Percentiles rank a stretch among this genome's conserved stretches.
phyloP scores from a whole-genome alignment of 1,140 invertebrate species.

The Drosophila melanogaster region DNA sequence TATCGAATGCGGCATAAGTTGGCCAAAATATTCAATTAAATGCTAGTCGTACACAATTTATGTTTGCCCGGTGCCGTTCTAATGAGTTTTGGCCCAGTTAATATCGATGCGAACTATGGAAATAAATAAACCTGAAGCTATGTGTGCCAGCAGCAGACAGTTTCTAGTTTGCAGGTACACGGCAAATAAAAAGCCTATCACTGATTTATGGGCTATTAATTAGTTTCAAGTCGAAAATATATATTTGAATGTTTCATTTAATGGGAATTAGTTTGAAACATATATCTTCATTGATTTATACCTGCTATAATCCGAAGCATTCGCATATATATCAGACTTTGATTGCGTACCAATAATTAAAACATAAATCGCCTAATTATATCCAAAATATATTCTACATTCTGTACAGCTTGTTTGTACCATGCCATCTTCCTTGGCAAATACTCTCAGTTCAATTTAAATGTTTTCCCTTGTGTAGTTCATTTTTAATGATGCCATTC shows the following conservation, averaged over 20 bases:
- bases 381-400: too few species aligned
- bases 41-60: conserved; percentile 64
- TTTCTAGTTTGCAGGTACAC: conserved; percentile 6
- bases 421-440: neutral
- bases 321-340: too few species aligned
- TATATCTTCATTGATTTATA: too few species aligned
- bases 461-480: neutral
- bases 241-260: neutral
- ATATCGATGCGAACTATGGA: conserved; percentile 30
- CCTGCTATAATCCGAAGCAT: neutral
- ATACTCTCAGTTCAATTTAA: neutral
- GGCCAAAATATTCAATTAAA: conserved; percentile 77
- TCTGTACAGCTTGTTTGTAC: neutral
- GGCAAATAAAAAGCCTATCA: neutral
- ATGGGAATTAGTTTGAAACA: neutral
- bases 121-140: conserved; percentile 32
- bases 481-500: conserved; percentile 41
- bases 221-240: neutral
- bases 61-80: conserved; percentile 46
- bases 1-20: conserved; percentile 69
- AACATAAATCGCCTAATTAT: too few species aligned
- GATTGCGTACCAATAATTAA: too few species aligned
- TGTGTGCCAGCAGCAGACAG: neutral
- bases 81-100: conserved; percentile 62
- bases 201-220: neutral